phyloP scores from a whole-genome alignment of 1,140 invertebrate species.

The Cyrtorhinus lividipennis region DNA sequence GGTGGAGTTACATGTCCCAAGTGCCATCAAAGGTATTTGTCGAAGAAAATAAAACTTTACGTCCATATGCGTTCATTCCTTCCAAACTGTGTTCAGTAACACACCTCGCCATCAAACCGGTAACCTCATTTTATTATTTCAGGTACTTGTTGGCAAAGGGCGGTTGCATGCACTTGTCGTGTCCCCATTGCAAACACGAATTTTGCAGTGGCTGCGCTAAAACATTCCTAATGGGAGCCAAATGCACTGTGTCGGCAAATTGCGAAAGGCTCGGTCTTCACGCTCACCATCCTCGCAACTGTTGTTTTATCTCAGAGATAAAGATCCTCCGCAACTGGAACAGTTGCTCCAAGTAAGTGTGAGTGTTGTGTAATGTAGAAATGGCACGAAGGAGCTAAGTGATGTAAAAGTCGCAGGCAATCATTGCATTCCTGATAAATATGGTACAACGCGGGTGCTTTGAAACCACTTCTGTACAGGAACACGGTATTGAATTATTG shows the following conservation, averaged over 20 bases:
- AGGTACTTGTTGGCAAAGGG: slow-evolving; percentile 50
- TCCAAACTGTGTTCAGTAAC: too few relatives aligned
- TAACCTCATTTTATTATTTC: slow-evolving; percentile 10
- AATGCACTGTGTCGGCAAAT: slow-evolving; percentile 59
- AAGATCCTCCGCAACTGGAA: slow-evolving; percentile 70
- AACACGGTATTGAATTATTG: slow-evolving; percentile 22
- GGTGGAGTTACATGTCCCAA: slow-evolving; percentile 81
- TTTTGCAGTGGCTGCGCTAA: slow-evolving; percentile 89
- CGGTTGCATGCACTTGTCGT: slow-evolving; percentile 95
- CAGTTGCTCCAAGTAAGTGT: slow-evolving; percentile 59
- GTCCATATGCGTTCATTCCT: too few relatives aligned
- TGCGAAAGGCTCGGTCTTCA: slow-evolving; percentile 80
- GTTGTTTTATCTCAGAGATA: slow-evolving; percentile 89
- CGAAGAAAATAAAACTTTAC: too few relatives aligned
- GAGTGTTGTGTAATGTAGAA: neutral
- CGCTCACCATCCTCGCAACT: slow-evolving; percentile 89
- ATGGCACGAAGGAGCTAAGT: too few relatives aligned
- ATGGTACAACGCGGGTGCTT: too few relatives aligned
- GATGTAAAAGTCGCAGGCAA: neutral
- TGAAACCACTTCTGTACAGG: slow-evolving; percentile 38
- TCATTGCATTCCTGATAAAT: too few relatives aligned
- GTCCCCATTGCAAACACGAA: slow-evolving; percentile 79
- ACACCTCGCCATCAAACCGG: too few relatives aligned
- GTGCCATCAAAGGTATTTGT: slow-evolving; percentile 46
- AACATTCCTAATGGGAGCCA: slow-evolving; percentile 77